phyloP scores from a whole-genome alignment of 2,113 vertebrate genomes.

The Dicaeum eximium region DNA sequence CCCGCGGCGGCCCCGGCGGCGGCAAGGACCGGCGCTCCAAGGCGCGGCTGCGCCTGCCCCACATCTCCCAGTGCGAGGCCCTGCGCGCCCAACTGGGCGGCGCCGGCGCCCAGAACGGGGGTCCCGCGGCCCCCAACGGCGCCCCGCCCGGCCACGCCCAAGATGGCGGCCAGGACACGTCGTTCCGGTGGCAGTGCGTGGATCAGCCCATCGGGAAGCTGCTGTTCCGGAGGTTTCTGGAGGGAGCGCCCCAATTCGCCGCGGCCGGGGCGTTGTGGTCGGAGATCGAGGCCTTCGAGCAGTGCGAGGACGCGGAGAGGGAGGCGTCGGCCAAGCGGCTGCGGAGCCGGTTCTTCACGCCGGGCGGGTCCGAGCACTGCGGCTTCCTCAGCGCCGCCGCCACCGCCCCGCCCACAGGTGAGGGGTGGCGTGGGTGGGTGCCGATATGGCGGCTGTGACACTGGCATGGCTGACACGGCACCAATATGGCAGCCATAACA shows the following conservation, averaged over 20 bases:
- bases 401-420: not conserved
- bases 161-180: not conserved
- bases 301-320: not conserved
- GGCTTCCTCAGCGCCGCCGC: not conserved
- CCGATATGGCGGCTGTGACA: rapidly evolving
- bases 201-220: constrained; percentile 9
- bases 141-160: not conserved
- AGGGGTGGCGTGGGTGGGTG: rapidly evolving
- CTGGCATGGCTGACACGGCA: rapidly evolving
- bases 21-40: not conserved
- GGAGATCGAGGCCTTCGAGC: not conserved
- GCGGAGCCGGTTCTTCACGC: not conserved
- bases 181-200: constrained; percentile 4
- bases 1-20: not conserved
- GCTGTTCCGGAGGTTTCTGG: not conserved
- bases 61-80: not conserved
- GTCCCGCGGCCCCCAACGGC: not conserved
- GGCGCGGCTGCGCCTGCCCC: not conserved
- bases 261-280: not conserved
- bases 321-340: not conserved
- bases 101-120: not conserved
- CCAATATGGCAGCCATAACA: too few species aligned
- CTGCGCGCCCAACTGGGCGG: not conserved
- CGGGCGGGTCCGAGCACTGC: not conserved
- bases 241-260: not conserved